Evolutionary conservation across 1,140 invertebrate species (phyloP).

Genomic region (Hyles vespertilio): DNA sequence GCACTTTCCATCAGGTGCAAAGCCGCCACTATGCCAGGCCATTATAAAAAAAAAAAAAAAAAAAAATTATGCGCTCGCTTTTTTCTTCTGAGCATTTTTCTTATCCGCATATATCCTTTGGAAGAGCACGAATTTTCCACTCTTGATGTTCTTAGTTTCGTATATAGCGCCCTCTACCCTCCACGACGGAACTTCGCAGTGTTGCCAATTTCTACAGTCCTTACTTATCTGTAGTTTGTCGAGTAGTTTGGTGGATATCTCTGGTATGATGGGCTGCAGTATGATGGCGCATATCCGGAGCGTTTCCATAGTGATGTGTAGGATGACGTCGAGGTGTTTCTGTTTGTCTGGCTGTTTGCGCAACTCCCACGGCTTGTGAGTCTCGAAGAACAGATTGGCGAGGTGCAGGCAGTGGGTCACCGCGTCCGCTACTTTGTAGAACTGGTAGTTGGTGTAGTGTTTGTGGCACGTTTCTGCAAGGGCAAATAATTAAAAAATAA

Average conservation of each 20-base stretch:
- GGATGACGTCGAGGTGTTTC: constrained; percentile 81
- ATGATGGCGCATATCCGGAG: constrained; percentile 86
- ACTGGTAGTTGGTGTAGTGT: constrained; percentile 86
- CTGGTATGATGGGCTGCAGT: constrained; percentile 90
- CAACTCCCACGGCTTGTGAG: constrained; percentile 91
- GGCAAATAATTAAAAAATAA: neutral
- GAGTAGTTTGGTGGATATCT: constrained; percentile 79
- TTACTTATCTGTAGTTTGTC: constrained; percentile 79
- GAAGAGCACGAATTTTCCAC: constrained; percentile 61
- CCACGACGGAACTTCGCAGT: constrained; percentile 55
- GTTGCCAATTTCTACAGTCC: constrained; percentile 42
- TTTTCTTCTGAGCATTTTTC: constrained; percentile 39
- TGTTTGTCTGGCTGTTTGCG: constrained; percentile 61
- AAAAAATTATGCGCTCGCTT: constrained; percentile 35
- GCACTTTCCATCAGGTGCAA: no score
- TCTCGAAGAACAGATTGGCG: constrained; percentile 91
- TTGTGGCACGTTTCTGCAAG: constrained; percentile 75
- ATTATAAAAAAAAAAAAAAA: no score
- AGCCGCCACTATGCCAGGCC: no score
- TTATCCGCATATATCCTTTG: constrained; percentile 57
- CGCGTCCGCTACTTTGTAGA: constrained; percentile 89
- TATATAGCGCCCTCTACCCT: constrained; percentile 43
- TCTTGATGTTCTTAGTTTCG: constrained; percentile 51
- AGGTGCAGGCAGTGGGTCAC: constrained; percentile 84
- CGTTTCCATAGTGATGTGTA: constrained; percentile 90